Evolutionary conservation across 2,797 vertebrate species (phyloP).

Genomic region (Xenopus petersii): DNA sequence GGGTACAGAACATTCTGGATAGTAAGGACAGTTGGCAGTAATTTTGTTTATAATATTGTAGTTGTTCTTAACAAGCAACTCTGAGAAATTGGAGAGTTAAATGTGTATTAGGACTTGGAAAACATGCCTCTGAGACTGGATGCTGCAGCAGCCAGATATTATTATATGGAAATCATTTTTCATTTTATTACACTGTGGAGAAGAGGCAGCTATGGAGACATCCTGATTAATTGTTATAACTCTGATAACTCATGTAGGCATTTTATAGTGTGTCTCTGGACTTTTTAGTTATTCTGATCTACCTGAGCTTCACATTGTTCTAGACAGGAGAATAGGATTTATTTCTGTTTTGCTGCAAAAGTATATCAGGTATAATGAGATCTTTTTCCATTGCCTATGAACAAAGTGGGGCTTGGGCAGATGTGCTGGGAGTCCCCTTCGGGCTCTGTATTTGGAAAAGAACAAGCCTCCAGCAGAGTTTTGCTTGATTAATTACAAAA

Average conservation of each 20-base stretch:
- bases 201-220: slow-evolving; percentile 17
- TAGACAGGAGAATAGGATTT: not conserved
- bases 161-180: slow-evolving; percentile 16
- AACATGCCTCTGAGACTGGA: too few relatives aligned
- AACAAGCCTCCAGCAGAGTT: slow-evolving; percentile 45
- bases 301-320: not conserved
- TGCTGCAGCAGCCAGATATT: not conserved
- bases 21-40: too few relatives aligned
- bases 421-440: slow-evolving; percentile 39
- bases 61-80: too few relatives aligned
- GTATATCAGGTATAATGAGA: slow-evolving; percentile 30
- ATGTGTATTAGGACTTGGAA: too few relatives aligned
- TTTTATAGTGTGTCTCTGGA: not conserved
- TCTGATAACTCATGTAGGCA: slow-evolving; percentile 1
- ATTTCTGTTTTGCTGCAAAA: slow-evolving; percentile 14
- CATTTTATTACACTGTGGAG: slow-evolving; percentile 9
- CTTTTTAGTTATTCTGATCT: too few relatives aligned
- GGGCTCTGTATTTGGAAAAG: slow-evolving; percentile 42
- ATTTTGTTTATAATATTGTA: too few relatives aligned
- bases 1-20: too few relatives aligned
- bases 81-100: too few relatives aligned
- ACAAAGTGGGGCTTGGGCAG: slow-evolving; percentile 28
- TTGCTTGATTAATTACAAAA: slow-evolving; percentile 47
- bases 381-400: slow-evolving; percentile 20
- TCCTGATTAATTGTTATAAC: slow-evolving; percentile 17